These are phyloP conservation scores for Galbula dea DNA, from an alignment of 2,113 vertebrate genomes.

Conservation along the genomic window DNA sequence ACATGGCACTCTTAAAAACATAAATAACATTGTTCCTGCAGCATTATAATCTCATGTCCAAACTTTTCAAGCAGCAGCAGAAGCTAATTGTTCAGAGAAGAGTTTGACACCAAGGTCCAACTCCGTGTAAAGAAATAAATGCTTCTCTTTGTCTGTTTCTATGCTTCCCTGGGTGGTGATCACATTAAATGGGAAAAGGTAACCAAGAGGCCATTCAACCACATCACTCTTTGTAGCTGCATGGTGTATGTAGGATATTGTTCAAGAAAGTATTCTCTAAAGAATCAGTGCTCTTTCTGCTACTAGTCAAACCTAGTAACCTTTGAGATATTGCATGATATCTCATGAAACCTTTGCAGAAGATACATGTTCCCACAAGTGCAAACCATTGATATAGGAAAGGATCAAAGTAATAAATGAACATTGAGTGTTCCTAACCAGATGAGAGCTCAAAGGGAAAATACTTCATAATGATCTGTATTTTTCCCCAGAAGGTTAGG, in stretches of 20 bases:
- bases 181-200: background rate
- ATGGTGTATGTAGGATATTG: background rate
- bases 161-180: background rate
- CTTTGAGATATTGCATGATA: background rate
- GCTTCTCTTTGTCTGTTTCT: background rate
- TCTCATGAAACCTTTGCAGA: background rate
- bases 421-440: background rate
- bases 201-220: background rate
- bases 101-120: background rate
- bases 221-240: background rate
- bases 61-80: background rate
- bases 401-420: background rate
- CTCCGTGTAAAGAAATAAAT: background rate
- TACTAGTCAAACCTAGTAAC: background rate
- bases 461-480: background rate
- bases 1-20: background rate
- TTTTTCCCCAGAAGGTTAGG: background rate
- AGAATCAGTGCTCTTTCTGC: background rate
- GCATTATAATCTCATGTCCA: background rate
- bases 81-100: background rate
- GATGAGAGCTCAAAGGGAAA: background rate
- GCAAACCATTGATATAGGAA: background rate
- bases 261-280: background rate
- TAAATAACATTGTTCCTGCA: background rate
- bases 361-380: background rate